Conservation (phyloP, 2,888 invertebrate species). For the Diabrotica balteata region DNA sequence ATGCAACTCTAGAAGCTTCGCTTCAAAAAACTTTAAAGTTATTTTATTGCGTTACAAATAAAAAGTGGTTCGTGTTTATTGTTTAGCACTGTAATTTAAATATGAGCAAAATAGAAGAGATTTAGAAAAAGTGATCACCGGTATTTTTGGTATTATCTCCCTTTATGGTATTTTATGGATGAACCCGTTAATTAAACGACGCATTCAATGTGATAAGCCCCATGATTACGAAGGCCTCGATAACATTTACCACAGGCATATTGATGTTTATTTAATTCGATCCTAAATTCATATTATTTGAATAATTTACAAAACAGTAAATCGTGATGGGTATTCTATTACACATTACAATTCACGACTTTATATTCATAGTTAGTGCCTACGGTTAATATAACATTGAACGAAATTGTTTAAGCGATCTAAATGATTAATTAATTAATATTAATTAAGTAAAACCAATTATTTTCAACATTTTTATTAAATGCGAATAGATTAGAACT, state of each 20-base stretch:
- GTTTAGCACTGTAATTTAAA: no score
- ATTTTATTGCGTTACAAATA: no score
- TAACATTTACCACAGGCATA: conserved; percentile 16
- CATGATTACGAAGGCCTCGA: conserved; percentile 7
- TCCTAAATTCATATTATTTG: conserved; percentile 31
- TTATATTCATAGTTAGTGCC: not conserved
- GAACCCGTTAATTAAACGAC: not conserved
- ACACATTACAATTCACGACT: conserved; percentile 4
- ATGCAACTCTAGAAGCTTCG: no score
- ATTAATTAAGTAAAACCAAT: no score
- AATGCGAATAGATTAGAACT: no score
- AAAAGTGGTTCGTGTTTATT: no score
- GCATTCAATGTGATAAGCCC: conserved; percentile 6
- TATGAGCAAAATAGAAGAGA: no score
- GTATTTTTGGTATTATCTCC: not conserved
- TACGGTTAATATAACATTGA: not conserved
- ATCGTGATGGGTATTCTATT: conserved; percentile 28
- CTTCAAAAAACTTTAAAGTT: no score
- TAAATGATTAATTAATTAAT: no score
- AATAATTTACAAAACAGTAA: conserved; percentile 32
- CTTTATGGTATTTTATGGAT: not conserved
- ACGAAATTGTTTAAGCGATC: no score
- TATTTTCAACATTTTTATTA: no score
- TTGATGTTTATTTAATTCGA: conserved; percentile 35
- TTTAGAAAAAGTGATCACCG: not conserved